Evolutionary conservation across 2,797 vertebrate genomes (phyloP), one percentile per base, ranked within the genome.

Genomic region (Acanthurus tractus): DNA sequence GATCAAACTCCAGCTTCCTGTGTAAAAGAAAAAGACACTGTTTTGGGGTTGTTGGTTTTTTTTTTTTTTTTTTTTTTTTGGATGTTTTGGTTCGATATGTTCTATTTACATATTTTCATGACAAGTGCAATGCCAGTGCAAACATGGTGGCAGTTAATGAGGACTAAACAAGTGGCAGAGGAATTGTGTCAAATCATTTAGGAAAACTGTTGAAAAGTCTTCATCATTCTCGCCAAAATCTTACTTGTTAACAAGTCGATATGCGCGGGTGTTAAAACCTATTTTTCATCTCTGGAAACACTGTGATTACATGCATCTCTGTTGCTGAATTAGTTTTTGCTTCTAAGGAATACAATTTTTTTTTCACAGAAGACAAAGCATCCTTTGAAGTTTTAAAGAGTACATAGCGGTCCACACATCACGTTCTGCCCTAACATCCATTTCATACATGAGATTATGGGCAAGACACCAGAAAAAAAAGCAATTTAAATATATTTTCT

Each of bases 281-380:
- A 50, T 0, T 48, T 11, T 69, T 8, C 11, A 36, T n/a, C 38
- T 36, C 6, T 15, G 25, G n/a, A 49, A 49, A 44, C 38, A 15
- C 12, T 40, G 54, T 8, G 22, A 18, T 18, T 36, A 8, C 55
- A 23, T 36, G 11, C 55, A 23, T 49, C 6, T 68, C 20, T 56
- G 15, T 20, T 53, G 34, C 50, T 64, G 29, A 42, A 20, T 54
- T 22, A 36, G 3, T 54, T 76, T 75, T 12, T 20, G 15, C 55
- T 73, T 71, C 64, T 68, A 17, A 70, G 65, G 55, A 83, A 61
- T 64, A 29, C 14, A 56, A 55, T 73, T 78, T 76, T 73, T 78
- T 76, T 62, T 38, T 45, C 59, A 57, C 58, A 0, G 62, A 4
- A 22, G 46, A 54, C 10, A 34, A 78, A 74, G 62, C 23, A 20